Evolutionary conservation across 2,113 vertebrate species (phyloP).

Genomic region (human (Homo sapiens)): DNA sequence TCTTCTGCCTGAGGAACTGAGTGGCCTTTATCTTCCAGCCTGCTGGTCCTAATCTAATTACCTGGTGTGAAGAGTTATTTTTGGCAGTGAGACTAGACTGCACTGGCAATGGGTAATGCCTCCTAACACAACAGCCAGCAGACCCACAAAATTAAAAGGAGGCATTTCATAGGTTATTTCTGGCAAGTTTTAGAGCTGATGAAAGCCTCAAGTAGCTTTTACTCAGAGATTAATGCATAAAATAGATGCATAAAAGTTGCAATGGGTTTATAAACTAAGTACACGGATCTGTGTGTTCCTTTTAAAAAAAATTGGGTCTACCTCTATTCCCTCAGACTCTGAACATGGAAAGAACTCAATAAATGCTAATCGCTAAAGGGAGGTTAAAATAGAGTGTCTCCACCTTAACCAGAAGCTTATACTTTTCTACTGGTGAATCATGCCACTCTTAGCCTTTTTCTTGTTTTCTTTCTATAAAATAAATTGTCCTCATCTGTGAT

Average conservation of each 20-base stretch:
- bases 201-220: not conserved
- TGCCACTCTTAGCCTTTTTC: not conserved
- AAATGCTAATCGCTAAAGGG: not conserved
- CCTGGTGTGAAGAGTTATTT: not conserved
- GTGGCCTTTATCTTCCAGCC: not conserved
- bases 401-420: not conserved
- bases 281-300: not conserved
- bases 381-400: not conserved
- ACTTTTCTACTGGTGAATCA: not conserved
- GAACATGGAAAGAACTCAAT: not conserved
- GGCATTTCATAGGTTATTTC: not conserved
- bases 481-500: accelerated
- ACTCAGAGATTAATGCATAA: not conserved
- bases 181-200: not conserved
- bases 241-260: accelerated
- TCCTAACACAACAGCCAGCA: not conserved
- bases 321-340: not conserved
- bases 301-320: no score
- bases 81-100: accelerated
- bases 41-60: not conserved
- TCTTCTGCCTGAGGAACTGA: not conserved
- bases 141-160: not conserved
- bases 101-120: accelerated
- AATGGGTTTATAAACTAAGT: not conserved
- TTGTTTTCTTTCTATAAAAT: not conserved